phyloP scores from a whole-genome alignment of 2,888 invertebrate species.

The Entomobrya proxima region DNA sequence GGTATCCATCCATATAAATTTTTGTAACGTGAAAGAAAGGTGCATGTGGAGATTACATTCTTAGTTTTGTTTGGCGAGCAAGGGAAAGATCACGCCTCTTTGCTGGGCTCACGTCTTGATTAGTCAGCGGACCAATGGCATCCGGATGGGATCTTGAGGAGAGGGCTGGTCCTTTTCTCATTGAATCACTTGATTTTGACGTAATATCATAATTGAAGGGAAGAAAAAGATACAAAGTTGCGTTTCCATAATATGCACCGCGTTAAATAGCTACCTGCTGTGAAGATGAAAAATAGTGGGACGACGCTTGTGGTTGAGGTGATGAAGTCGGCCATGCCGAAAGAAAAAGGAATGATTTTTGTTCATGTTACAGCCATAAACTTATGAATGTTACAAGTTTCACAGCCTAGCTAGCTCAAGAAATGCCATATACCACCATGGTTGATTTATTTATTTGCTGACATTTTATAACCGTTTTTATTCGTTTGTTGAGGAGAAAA shows the following conservation, averaged over 20 bases:
- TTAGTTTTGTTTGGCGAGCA: constrained; percentile 41
- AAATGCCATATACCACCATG: constrained; percentile 27
- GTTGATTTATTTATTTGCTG: not conserved
- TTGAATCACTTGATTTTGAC: constrained; percentile 25
- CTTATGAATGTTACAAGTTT: too few species aligned
- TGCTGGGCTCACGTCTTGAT: constrained; percentile 53
- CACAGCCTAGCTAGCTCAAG: not conserved
- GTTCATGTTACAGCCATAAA: not conserved
- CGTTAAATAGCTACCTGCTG: not conserved
- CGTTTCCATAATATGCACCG: not conserved
- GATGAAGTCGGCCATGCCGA: constrained; percentile 25
- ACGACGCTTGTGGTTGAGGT: not conserved
- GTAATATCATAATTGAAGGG: constrained; percentile 7
- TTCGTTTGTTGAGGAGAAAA: not conserved
- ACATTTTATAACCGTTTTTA: not conserved
- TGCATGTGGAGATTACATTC: not conserved
- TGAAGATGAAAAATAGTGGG: not conserved
- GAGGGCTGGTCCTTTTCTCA: constrained; percentile 48
- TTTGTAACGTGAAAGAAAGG: constrained; percentile 27
- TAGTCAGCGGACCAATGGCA: constrained; percentile 50
- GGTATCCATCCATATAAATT: constrained; percentile 3
- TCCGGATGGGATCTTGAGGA: constrained; percentile 34
- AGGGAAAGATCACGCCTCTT: constrained; percentile 51
- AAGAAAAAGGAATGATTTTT: not conserved
- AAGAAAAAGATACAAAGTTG: constrained; percentile 29